Percentiles rank a stretch among this genome's conserved stretches.
phyloP scores from a whole-genome alignment of 2,888 invertebrate genomes.

The Heliconius hortense region DNA sequence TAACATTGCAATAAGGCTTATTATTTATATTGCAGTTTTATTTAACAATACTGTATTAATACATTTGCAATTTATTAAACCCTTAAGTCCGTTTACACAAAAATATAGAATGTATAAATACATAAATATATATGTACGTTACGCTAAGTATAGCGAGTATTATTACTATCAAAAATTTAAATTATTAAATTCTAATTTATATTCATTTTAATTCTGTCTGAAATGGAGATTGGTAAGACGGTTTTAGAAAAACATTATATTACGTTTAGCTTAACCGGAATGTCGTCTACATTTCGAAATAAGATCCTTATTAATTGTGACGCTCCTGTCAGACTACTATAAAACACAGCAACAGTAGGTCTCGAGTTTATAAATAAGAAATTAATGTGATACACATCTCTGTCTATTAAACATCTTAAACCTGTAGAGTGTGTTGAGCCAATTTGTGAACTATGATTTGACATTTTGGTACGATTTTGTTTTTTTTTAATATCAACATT shows the following conservation, averaged over 20 bases:
- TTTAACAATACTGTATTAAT: too few relatives aligned
- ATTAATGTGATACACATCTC: constrained; percentile 45
- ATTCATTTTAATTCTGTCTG: background rate
- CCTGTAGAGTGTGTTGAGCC: constrained; percentile 43
- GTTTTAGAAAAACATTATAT: constrained; percentile 38
- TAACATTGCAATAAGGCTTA: too few relatives aligned
- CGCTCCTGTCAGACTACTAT: constrained; percentile 48
- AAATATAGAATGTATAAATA: too few relatives aligned
- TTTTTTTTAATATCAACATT: constrained; percentile 36
- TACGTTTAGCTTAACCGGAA: constrained; percentile 38
- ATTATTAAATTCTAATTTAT: background rate
- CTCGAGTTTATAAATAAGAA: constrained; percentile 48
- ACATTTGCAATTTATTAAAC: too few relatives aligned
- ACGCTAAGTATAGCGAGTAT: too few relatives aligned
- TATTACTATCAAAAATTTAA: too few relatives aligned
- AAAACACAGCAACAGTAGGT: constrained; percentile 41
- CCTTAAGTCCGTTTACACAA: too few relatives aligned
- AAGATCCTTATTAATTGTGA: constrained; percentile 42
- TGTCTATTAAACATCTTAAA: constrained; percentile 44
- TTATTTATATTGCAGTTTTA: too few relatives aligned
- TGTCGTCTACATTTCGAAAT: constrained; percentile 40
- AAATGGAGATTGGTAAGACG: background rate
- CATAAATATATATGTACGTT: too few relatives aligned
- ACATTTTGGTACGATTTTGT: constrained; percentile 35
- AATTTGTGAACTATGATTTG: constrained; percentile 47